These are phyloP conservation scores for Seriola rivoliana DNA, from an alignment of 2,113 vertebrate species.

Conservation along the genomic window DNA sequence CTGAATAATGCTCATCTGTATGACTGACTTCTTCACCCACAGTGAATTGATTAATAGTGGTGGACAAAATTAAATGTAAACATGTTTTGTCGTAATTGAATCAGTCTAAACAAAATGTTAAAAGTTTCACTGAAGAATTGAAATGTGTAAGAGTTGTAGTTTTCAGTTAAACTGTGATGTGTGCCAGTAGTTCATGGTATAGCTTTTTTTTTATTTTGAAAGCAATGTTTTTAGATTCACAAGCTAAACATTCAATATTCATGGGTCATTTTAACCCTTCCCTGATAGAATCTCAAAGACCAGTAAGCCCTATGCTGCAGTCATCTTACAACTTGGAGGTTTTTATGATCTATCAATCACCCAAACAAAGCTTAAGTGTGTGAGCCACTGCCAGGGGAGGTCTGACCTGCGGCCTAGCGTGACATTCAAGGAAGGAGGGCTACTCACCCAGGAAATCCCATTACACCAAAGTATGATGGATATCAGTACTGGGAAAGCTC, in stretches of 20 bases:
- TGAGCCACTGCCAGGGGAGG: slow-evolving; percentile 76
- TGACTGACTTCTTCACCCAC: background rate
- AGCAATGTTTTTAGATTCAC: slow-evolving; percentile 15
- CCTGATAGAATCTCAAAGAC: slow-evolving; percentile 37
- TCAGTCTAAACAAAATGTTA: background rate
- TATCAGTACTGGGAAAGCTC: slow-evolving; percentile 77
- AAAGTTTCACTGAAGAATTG: background rate
- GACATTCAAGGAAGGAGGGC: slow-evolving; percentile 84
- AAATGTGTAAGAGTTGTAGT: slow-evolving; percentile 3
- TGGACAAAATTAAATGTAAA: background rate
- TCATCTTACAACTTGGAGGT: slow-evolving; percentile 65
- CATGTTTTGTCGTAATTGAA: background rate
- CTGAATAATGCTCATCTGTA: background rate
- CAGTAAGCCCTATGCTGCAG: slow-evolving; percentile 46
- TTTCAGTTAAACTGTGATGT: background rate
- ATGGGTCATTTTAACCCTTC: slow-evolving; percentile 44
- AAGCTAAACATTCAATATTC: slow-evolving; percentile 51
- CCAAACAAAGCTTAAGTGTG: slow-evolving; percentile 69
- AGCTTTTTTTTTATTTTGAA: slow-evolving; percentile 3
- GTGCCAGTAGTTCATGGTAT: background rate
- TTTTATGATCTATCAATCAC: slow-evolving; percentile 85
- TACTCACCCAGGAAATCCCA: slow-evolving; percentile 84
- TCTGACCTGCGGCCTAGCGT: slow-evolving; percentile 82
- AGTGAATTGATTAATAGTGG: background rate
- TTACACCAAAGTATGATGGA: slow-evolving; percentile 87